Evolutionary conservation across 2,797 vertebrate species (phyloP).

Genomic region (Sebastes dallii): DNA sequence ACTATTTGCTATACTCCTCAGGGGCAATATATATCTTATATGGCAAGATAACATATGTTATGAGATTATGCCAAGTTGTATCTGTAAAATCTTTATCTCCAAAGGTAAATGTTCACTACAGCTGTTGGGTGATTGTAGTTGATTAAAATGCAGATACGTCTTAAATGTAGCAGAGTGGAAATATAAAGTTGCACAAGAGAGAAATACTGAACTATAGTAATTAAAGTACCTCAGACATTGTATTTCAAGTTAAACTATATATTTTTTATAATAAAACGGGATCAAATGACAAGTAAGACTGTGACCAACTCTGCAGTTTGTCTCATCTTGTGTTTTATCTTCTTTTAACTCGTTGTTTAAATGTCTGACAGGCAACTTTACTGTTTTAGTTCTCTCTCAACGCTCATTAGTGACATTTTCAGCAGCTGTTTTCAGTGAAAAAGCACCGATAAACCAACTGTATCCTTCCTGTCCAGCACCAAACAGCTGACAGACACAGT

Average conservation of each 20-base stretch:
- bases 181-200: neutral
- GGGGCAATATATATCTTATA: neutral
- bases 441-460: neutral
- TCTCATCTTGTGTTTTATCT: neutral
- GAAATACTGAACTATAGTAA: neutral
- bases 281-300: neutral
- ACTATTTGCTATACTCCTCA: neutral
- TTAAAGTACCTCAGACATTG: neutral
- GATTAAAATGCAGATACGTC: neutral
- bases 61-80: neutral
- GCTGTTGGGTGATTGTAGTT: neutral
- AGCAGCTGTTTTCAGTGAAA: neutral
- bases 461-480: neutral
- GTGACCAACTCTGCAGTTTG: neutral
- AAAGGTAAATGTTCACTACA: conserved; percentile 5
- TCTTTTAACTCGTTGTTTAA: neutral
- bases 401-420: neutral
- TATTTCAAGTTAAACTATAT: neutral
- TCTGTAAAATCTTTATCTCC: conserved; percentile 9
- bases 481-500: neutral
- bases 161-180: neutral
- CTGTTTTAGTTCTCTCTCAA: no score
- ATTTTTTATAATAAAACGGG: neutral
- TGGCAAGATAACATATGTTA: neutral
- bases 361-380: neutral